Evolutionary conservation across 1,140 invertebrate genomes (phyloP), one percentile per base, ranked within the genome.

Genomic region (Trachymyrmex septentrionalis): DNA sequence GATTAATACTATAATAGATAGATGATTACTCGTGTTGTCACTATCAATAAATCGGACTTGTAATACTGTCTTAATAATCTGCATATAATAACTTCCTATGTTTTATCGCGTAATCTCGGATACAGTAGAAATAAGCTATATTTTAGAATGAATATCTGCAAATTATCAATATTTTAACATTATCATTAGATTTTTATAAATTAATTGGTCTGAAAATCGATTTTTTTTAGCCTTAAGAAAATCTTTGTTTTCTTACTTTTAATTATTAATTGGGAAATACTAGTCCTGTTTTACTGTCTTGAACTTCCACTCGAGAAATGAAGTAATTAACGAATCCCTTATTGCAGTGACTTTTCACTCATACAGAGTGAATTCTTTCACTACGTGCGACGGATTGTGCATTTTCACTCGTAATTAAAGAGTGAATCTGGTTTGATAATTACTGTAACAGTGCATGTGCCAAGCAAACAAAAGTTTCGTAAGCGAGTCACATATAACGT

Each of bases 21-120:
- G 64, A 69, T 19, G 50, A 80, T 80, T 80, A 69, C 55, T 2
- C 4, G 48, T 38, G 69, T 69, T 55, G 77, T 81, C 63, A 64
- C 14, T 67, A 64, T 80, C 48, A 24, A 81, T 81, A 81, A 69
- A 81, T 81, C 64, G 55, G 64, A 69, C 4, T n/a, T 80, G 21
- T 34, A 19, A 66, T 69, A 38, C n/a, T 10, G 30, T 81, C 64
- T 81, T 81, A 80, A 80, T 80, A 66, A 80, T 21, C 50, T 27
- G n/a, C 3, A 21, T 21, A 27, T 67, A 53, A 67, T 80, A 81
- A 69, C 48, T 55, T n/a, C 9, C 30, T 24, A 9, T 21, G n/a
- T n/a, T 12, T 75, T 75, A 78, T 48, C 59, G 59, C 30, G n/a
- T 4, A 24, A 66, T 66, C 38, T 64, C 44, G 24, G 16, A 7